A percentile compares a stretch with the other conserved stretches of the same genome.
Evolutionary conservation across 1,140 invertebrate genomes (phyloP).

Genomic region (Aphaenogaster ashmeadi): DNA sequence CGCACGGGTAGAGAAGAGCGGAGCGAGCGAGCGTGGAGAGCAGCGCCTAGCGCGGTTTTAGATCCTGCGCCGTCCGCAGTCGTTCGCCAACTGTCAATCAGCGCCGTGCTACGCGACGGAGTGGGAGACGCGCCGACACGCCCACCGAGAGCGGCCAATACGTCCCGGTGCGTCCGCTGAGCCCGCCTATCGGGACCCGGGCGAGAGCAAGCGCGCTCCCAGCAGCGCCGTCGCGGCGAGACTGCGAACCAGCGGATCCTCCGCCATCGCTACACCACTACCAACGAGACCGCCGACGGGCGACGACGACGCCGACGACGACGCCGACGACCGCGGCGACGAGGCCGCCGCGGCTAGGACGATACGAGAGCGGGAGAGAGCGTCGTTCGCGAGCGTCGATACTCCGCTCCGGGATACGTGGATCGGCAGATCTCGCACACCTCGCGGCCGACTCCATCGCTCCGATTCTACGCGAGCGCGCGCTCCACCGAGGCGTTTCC

Average conservation of each 20-base stretch:
- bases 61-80: constrained; percentile 90
- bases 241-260: constrained; percentile 71
- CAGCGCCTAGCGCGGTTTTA: constrained; percentile 82
- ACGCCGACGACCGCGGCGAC: constrained; percentile 11
- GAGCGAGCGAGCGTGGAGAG: constrained; percentile 80
- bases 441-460: neutral
- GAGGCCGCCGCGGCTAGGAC: constrained; percentile 23
- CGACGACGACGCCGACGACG: constrained; percentile 63
- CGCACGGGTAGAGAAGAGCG: constrained; percentile 74
- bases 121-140: constrained; percentile 85
- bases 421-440: neutral
- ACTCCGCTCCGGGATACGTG: constrained; percentile 4
- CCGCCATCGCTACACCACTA: constrained; percentile 83
- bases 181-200: constrained; percentile 64
- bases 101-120: constrained; percentile 85
- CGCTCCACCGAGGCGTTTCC: neutral
- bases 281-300: constrained; percentile 74
- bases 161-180: constrained; percentile 78
- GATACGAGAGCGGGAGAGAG: neutral
- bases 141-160: constrained; percentile 82
- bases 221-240: constrained; percentile 76
- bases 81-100: constrained; percentile 91
- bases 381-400: constrained; percentile 34
- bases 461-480: neutral
- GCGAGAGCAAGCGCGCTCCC: constrained; percentile 37